These are phyloP conservation scores for Sebastes oblongus DNA, from an alignment of 2,797 vertebrate genomes.

Conservation along the genomic window DNA sequence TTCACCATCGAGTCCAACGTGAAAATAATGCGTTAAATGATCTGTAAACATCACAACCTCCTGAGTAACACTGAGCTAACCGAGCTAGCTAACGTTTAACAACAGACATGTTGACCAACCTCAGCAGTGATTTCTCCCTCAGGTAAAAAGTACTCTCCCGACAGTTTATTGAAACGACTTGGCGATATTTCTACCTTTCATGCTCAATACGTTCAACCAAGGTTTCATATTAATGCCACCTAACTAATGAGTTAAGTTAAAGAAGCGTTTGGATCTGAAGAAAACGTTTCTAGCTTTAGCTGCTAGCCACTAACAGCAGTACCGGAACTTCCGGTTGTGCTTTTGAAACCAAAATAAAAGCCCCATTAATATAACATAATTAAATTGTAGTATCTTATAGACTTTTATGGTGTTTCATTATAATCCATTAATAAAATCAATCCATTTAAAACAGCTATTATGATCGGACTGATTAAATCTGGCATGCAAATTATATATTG, in stretches of 20 bases:
- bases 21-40: background rate
- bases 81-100: conserved; percentile 57
- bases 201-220: background rate
- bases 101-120: conserved; percentile 76
- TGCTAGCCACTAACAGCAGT: conserved; percentile 1
- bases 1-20: no score
- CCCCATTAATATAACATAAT: background rate
- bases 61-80: conserved; percentile 19
- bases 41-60: background rate
- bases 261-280: conserved; percentile 30
- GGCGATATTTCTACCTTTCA: background rate
- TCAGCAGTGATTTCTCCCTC: conserved; percentile 60
- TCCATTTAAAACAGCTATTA: no score
- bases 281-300: conserved; percentile 47
- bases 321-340: conserved; percentile 59
- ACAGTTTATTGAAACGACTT: conserved; percentile 32
- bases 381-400: background rate
- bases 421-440: no score
- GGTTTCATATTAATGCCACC: background rate
- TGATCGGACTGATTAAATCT: no score
- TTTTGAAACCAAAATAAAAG: conserved; percentile 58
- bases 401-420: background rate
- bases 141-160: conserved; percentile 51
- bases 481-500: no score
- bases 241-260: conserved; percentile 21